Evolutionary conservation across 2,113 vertebrate species (phyloP), one percentile per base, ranked within the genome.

Genomic region (Xerus inauris): DNA sequence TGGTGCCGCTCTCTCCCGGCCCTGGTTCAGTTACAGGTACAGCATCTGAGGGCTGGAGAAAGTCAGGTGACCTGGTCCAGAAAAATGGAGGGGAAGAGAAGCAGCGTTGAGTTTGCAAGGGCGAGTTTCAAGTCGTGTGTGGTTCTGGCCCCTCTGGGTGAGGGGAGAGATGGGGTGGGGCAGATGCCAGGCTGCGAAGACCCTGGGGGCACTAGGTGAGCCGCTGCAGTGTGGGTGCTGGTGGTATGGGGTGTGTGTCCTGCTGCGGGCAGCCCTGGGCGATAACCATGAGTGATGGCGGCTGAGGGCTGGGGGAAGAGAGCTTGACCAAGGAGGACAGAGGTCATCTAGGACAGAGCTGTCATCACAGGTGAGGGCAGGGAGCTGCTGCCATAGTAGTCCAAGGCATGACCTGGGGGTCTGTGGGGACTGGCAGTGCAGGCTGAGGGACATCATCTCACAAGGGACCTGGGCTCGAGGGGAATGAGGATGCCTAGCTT

Each of bases 11-110:
- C 3, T 14, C 24, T 3, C 6, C 30, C 71, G 17, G 24, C 59
- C 47, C 28, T 0, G 38, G 13, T 42, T 59, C 3, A 1, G 28
- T n/a, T 26, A 0, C 26, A 20, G 28, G n/a, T 5, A 0, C 57
- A 6, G 17, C 80, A 26, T 26, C 26, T 16, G 5, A 3, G 57
- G 42, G n/a, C 14, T 84, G 42, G 42, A 2, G 8, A 3, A 11
- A 3, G 65, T 10, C 12, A 81, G 57, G 30, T 9, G 7, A 20
- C 26, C 45, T 5, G 16, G 17, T 17, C 42, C 12, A 59, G 57
- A 59, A 14, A 28, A 59, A 0, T 12, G 11, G 30, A 9, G 28
- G 14, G 38, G 26, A 35, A 45, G 17, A 30, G 54, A 26, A 2
- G 2, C 28, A 8, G 32, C 9, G 19, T 6, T 57, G 30, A 35